A percentile compares a stretch with the other conserved stretches of the same genome.
phyloP scores from a whole-genome alignment of 2,888 invertebrate genomes.

The Steinernema carpocapsae region DNA sequence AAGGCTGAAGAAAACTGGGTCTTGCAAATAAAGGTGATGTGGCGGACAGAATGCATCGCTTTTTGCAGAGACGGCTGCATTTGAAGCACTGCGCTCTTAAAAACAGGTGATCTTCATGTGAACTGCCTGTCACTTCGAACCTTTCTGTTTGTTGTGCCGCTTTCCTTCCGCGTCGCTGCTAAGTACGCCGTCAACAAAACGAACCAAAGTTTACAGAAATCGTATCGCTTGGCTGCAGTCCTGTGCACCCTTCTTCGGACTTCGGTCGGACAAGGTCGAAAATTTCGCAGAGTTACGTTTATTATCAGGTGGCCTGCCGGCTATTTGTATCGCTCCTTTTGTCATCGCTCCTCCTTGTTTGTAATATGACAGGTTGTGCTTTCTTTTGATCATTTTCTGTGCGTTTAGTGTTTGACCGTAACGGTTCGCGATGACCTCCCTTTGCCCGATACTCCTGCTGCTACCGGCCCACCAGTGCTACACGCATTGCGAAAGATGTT shows the following conservation, averaged over 20 bases:
- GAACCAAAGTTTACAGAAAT: not conserved
- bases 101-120: conserved; percentile 18
- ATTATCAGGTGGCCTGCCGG: conserved; percentile 7
- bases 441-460: too few species aligned
- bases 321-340: not conserved
- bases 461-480: too few species aligned
- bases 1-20: too few species aligned
- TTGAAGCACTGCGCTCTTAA: too few species aligned
- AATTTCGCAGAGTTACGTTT: not conserved
- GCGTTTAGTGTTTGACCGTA: too few species aligned
- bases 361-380: not conserved
- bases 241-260: conserved; percentile 9
- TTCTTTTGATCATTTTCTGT: too few species aligned
- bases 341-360: conserved; percentile 28
- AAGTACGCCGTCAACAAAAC: not conserved
- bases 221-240: not conserved
- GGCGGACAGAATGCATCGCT: not conserved
- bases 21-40: not conserved
- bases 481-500: too few species aligned
- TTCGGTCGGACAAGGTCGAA: not conserved
- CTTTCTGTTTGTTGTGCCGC: not conserved
- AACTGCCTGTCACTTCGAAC: not conserved
- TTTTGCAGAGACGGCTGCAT: too few species aligned
- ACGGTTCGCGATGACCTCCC: too few species aligned
- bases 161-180: not conserved